Percentiles rank a stretch among this genome's conserved stretches.
phyloP scores from a whole-genome alignment of 2,797 vertebrate genomes.

The Schizopygopsis malacanthus region DNA sequence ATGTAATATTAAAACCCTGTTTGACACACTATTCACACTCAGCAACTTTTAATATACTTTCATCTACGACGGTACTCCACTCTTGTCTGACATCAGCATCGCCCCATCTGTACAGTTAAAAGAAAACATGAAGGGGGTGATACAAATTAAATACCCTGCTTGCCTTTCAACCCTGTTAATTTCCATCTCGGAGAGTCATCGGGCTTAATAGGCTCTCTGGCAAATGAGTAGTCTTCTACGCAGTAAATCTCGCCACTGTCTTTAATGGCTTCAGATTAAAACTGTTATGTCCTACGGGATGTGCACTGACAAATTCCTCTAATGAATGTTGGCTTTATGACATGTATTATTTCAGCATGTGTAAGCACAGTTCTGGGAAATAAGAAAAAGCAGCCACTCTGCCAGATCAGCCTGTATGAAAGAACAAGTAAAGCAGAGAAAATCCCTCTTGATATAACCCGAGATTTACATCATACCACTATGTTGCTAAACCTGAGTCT shows the following conservation, averaged over 20 bases:
- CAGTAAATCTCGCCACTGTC: slow-evolving; percentile 78
- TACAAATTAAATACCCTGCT: slow-evolving; percentile 60
- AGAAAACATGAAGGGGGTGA: slow-evolving; percentile 49
- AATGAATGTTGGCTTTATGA: slow-evolving; percentile 83
- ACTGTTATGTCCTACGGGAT: slow-evolving; percentile 80
- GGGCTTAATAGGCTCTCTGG: slow-evolving; percentile 81
- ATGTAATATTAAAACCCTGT: slow-evolving; percentile 20
- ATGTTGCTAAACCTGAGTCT: not conserved
- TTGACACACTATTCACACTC: slow-evolving; percentile 23
- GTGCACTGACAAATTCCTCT: slow-evolving; percentile 83
- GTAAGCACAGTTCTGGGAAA: slow-evolving; percentile 71
- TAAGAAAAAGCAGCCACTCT: slow-evolving; percentile 63
- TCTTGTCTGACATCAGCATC: slow-evolving; percentile 32
- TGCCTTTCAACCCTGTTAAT: slow-evolving; percentile 72
- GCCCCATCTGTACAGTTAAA: slow-evolving; percentile 34
- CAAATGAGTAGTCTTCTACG: slow-evolving; percentile 76
- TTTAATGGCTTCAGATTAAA: slow-evolving; percentile 83
- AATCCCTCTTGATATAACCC: not conserved
- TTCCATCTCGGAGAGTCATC: slow-evolving; percentile 78
- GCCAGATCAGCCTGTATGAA: slow-evolving; percentile 54
- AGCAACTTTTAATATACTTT: slow-evolving; percentile 33
- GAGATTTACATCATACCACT: not conserved
- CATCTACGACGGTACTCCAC: not conserved
- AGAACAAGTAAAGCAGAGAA: not conserved
- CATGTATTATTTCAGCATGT: slow-evolving; percentile 77